Evolutionary conservation across 2,888 invertebrate species (phyloP).

Genomic region (Lingula anatina): DNA sequence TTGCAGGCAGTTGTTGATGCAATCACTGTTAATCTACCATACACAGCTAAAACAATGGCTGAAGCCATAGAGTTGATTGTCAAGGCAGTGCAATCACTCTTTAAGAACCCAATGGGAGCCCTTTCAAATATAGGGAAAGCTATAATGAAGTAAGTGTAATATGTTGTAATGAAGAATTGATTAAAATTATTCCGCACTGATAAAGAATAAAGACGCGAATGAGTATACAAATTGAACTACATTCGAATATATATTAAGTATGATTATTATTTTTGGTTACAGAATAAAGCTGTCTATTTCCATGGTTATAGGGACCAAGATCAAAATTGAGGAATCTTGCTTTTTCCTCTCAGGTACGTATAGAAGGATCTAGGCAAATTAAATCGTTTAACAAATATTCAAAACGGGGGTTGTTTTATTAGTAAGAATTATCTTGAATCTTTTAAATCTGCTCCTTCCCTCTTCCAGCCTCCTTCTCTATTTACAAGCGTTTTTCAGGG

Average conservation of each 20-base stretch:
- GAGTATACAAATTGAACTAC: too few species aligned
- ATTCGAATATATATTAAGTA: neutral
- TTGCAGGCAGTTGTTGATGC: neutral
- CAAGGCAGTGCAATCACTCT: neutral
- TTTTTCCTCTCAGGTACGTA: neutral
- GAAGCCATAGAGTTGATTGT: neutral
- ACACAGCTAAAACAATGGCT: neutral
- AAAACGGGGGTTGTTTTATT: too few species aligned
- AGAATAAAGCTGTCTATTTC: neutral
- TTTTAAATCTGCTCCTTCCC: too few species aligned
- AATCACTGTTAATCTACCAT: neutral
- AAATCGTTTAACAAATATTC: too few species aligned
- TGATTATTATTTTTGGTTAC: neutral
- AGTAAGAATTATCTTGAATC: too few species aligned
- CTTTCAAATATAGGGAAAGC: neutral
- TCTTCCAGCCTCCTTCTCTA: too few species aligned
- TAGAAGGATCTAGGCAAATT: slow-evolving; percentile 4
- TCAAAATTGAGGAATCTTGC: neutral
- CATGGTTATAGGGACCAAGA: neutral
- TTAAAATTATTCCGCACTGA: too few species aligned
- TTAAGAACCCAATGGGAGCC: neutral
- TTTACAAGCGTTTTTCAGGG: too few species aligned
- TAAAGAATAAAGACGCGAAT: too few species aligned
- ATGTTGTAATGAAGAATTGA: neutral
- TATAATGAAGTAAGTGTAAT: too few species aligned